phyloP scores from a whole-genome alignment of 2,113 vertebrate species.

The Entelurus aequoreus region DNA sequence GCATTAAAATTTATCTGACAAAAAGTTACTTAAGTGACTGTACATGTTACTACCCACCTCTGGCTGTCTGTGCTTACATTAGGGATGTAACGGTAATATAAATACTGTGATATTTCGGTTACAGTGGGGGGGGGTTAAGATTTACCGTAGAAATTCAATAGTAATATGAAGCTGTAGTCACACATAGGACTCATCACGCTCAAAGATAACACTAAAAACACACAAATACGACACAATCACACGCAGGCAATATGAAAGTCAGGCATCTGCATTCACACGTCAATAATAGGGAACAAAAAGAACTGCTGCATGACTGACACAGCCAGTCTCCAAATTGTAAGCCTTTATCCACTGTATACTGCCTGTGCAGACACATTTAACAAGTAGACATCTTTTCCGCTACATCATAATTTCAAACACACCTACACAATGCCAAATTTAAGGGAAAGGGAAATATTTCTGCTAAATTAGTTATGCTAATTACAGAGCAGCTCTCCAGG shows the following conservation, averaged over 20 bases:
- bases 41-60: too few species aligned
- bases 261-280: slow-evolving; percentile 31
- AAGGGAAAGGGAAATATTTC: slow-evolving; percentile 71
- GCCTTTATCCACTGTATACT: slow-evolving; percentile 15
- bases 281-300: slow-evolving; percentile 6
- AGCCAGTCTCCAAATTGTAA: slow-evolving; percentile 22
- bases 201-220: slow-evolving; percentile 12
- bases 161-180: slow-evolving; percentile 55
- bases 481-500: slow-evolving; percentile 69
- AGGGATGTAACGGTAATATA: too few species aligned
- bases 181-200: slow-evolving; percentile 26
- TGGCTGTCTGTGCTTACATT: too few species aligned
- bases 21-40: too few species aligned
- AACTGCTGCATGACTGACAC: slow-evolving; percentile 18
- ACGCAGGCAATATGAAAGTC: slow-evolving; percentile 13
- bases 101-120: too few species aligned
- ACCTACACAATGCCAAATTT: slow-evolving; percentile 53
- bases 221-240: slow-evolving; percentile 11
- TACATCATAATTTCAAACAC: slow-evolving; percentile 61
- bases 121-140: too few species aligned
- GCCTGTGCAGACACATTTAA: slow-evolving; percentile 35
- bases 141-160: too few species aligned
- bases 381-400: slow-evolving; percentile 60
- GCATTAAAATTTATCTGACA: too few species aligned
- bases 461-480: slow-evolving; percentile 80